Evolutionary conservation across 2,113 vertebrate genomes (phyloP).

Genomic region (Oreochromis spilurus): DNA sequence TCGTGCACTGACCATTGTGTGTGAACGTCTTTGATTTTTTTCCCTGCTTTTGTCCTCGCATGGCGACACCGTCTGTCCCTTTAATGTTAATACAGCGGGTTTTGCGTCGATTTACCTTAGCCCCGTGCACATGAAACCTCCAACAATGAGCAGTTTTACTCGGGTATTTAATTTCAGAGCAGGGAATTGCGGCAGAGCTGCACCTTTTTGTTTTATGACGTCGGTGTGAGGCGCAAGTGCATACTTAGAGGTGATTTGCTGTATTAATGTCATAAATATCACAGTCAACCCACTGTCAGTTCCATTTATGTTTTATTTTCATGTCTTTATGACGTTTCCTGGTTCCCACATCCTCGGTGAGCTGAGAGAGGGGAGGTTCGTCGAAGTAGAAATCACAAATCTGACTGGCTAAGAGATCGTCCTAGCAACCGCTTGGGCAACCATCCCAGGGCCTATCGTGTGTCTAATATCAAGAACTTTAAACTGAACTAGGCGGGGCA

Average conservation of each 20-base stretch:
- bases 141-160: not conserved
- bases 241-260: no score
- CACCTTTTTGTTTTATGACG: not conserved
- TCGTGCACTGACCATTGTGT: not conserved
- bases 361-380: constrained; percentile 13
- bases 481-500: constrained; percentile 43
- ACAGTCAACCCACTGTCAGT: not conserved
- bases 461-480: constrained; percentile 65
- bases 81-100: not conserved
- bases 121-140: not conserved
- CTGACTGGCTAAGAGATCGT: constrained; percentile 63
- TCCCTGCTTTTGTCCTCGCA: constrained; percentile 21
- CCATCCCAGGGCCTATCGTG: constrained; percentile 52
- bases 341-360: not conserved
- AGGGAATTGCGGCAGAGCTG: not conserved
- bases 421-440: constrained; percentile 72
- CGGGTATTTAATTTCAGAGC: not conserved
- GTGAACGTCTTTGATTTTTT: not conserved
- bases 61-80: constrained; percentile 57
- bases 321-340: constrained; percentile 17
- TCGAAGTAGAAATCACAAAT: not conserved
- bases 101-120: not conserved
- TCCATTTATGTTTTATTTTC: not conserved
- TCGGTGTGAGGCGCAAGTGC: not conserved
- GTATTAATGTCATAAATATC: not conserved